Base-by-base conservation (phyloP, 1,140 invertebrate species). In the Melanaphis sacchari region DNA sequence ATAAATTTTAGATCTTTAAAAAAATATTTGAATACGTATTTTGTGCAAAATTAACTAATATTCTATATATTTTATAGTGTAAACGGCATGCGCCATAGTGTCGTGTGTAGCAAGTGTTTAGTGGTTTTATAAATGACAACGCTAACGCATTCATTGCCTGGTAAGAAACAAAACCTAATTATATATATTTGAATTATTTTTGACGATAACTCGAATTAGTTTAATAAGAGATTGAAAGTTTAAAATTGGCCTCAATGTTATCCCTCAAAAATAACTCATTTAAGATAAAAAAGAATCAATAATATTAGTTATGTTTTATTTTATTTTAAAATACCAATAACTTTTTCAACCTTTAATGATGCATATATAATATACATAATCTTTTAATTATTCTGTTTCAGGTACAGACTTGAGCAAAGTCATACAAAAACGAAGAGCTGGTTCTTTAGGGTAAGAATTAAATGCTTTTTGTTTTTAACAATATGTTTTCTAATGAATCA, bases 131-230 rank as follows among this genome's bases (percentile, higher is more conserved):
- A 93, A 93, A 96, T 96, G 96, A 96, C 96, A 94, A 96, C 96
- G 95, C 96, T 96, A 96, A 96, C 96, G 95, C 96, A 96, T 96
- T 96, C 96, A 95, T 96, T 96, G 95, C 95, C 96, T 96, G 96
- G 96, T 96, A 96, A 96, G 95, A 95, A 94, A 84, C 92, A 92
- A 93, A 94, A 59, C 49, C 22, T 3, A 54, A n/a, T 89, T 36
- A 8, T 11, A 21, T 1, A 7, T 22, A 40, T 90, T 90, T 18
- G 9, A 66, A 90, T 66, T 66, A 43, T 43, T 0, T 90, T n/a
- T 40, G 24, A 0, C 1, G 8, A 54, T 40, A 38, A 24, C 15
- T 22, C 7, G 15, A 49, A 59, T 90, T 26, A n/a, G 9, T 8
- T 52, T 36, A 31, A 52, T 52, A 8, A 40, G 36, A 8, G 6